Conservation (phyloP, 2,113 vertebrate genomes). For the Lepus americanus region DNA sequence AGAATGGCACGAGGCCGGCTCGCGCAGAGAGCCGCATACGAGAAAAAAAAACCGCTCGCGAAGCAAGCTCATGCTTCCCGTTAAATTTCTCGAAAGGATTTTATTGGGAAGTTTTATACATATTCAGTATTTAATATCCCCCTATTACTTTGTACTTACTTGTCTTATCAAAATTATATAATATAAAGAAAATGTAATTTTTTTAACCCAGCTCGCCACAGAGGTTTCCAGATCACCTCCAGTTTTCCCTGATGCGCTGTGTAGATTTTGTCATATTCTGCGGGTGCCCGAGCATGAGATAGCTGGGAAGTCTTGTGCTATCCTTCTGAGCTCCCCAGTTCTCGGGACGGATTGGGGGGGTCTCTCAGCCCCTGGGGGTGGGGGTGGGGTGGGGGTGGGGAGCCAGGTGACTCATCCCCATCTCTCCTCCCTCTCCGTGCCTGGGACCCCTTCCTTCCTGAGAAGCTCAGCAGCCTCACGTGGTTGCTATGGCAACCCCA, state of each 20-base stretch:
- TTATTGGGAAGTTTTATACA: constrained; percentile 44
- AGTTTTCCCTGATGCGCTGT: neutral
- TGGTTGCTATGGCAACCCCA: constrained; percentile 59
- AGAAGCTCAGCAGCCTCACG: neutral
- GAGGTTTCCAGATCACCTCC: neutral
- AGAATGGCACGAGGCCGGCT: neutral
- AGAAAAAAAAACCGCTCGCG: constrained; percentile 3
- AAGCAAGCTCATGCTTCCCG: constrained; percentile 52
- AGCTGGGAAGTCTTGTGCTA: neutral
- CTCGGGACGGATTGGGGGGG: neutral
- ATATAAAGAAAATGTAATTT: constrained; percentile 9
- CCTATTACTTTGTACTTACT: constrained; percentile 25
- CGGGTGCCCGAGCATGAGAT: neutral
- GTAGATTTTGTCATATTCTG: neutral
- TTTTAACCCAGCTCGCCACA: neutral
- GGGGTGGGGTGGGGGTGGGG: no score
- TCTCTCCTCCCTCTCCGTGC: neutral
- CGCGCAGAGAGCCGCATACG: neutral
- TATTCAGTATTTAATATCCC: constrained; percentile 44
- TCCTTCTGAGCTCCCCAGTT: neutral
- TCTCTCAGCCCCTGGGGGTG: neutral
- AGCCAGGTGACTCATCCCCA: no score
- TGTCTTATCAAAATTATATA: constrained; percentile 56
- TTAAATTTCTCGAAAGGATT: constrained; percentile 58
- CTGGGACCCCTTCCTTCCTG: neutral